Evolutionary conservation across 2,797 vertebrate genomes (phyloP).

Genomic region (Sebastes hubbsi): DNA sequence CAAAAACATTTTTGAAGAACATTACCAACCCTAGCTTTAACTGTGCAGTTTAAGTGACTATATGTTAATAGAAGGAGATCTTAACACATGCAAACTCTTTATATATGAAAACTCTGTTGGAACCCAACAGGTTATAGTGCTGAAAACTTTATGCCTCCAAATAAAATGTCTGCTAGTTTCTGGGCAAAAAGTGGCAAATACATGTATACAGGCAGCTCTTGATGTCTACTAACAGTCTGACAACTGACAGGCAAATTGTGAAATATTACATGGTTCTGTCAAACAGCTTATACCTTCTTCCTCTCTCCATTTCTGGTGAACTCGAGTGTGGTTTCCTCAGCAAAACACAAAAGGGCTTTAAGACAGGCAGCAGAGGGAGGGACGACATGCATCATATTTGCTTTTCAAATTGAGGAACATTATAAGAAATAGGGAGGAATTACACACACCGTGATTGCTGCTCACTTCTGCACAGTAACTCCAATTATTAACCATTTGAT

Average conservation of each 20-base stretch:
- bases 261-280: constrained; percentile 64
- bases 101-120: not conserved
- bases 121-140: not conserved
- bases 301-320: constrained; percentile 27
- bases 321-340: constrained; percentile 18
- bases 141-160: constrained; percentile 4
- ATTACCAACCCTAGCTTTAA: not conserved
- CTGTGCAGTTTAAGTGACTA: not conserved
- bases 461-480: not conserved
- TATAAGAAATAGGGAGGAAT: not conserved
- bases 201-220: constrained; percentile 20
- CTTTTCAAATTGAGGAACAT: constrained; percentile 20
- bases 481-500: not conserved
- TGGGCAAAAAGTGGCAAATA: constrained; percentile 33
- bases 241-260: constrained; percentile 69
- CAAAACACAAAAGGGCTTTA: constrained; percentile 36
- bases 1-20: not conserved
- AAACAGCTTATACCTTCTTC: constrained; percentile 47
- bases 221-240: constrained; percentile 55
- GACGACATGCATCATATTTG: not conserved
- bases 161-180: constrained; percentile 26
- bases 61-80: not conserved
- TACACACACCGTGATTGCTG: not conserved
- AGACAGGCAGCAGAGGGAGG: not conserved
- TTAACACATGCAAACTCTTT: not conserved